Conservation (phyloP, 1,140 invertebrate genomes). For the Hesperophylax magnus region DNA sequence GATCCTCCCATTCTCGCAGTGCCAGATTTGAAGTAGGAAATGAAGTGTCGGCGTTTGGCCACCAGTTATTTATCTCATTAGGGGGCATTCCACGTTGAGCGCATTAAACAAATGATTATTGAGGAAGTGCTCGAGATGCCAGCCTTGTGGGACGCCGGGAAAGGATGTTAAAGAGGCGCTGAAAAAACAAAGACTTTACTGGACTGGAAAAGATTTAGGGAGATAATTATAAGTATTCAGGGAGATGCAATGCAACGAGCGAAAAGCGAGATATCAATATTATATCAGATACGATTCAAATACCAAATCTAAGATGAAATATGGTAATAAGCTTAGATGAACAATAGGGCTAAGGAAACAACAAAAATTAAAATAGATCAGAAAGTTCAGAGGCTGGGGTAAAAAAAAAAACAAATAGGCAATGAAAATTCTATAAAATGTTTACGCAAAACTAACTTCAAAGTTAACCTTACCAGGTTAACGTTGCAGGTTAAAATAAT, state of each 20-base stretch:
- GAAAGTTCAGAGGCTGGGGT: no score
- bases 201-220: background rate
- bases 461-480: no score
- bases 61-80: constrained; percentile 38
- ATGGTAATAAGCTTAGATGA: no score
- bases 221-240: background rate
- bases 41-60: constrained; percentile 28
- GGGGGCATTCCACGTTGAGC: constrained; percentile 9
- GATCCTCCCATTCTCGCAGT: background rate
- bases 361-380: no score
- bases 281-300: no score
- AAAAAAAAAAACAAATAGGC: no score
- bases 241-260: background rate
- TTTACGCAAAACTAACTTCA: no score
- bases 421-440: no score
- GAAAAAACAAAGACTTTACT: constrained; percentile 29
- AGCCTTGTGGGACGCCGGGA: background rate
- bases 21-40: constrained; percentile 16
- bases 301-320: no score
- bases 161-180: background rate
- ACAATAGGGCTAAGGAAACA: no score
- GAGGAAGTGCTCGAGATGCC: constrained; percentile 30
- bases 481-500: no score
- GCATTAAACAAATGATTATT: constrained; percentile 35
- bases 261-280: no score